A percentile compares a stretch with the other conserved stretches of the same genome.
phyloP scores from a whole-genome alignment of 2,797 vertebrate genomes.

The Crocidura indochinensis region DNA sequence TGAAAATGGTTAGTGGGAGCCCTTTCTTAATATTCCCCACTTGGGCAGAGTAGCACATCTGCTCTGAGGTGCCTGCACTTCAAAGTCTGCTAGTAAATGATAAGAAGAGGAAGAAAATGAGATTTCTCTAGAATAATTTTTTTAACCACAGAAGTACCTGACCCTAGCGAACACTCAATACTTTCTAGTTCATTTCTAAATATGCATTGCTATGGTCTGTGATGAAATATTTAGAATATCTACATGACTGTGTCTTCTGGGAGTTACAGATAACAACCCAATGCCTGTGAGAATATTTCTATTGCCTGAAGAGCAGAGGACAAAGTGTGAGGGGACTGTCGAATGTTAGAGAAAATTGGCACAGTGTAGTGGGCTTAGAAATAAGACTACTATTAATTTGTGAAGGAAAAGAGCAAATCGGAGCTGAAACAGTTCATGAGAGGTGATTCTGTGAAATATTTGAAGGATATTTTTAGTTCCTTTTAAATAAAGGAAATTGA shows the following conservation, averaged over 20 bases:
- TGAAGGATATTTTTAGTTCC: constrained; percentile 26
- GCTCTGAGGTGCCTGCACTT: constrained; percentile 37
- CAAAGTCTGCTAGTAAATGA: constrained; percentile 83
- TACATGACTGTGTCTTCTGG: constrained; percentile 69
- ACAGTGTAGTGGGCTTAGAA: constrained; percentile 66
- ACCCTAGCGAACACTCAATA: constrained; percentile 68
- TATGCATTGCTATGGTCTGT: constrained; percentile 40
- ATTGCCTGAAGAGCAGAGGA: constrained; percentile 75
- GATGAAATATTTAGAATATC: constrained; percentile 73
- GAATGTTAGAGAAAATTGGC: constrained; percentile 84
- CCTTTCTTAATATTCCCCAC: constrained; percentile 17
- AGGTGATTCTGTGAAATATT: constrained; percentile 58
- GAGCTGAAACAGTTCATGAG: constrained; percentile 16
- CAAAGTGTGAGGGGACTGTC: constrained; percentile 67
- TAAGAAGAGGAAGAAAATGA: constrained; percentile 77
- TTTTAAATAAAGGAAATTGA: constrained; percentile 67
- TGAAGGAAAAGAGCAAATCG: constrained; percentile 48
- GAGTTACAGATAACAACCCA: constrained; percentile 69
- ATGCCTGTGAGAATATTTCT: constrained; percentile 67
- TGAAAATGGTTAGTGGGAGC: constrained; percentile 28
- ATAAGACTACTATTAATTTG: constrained; percentile 67
- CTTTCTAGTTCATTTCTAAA: constrained; percentile 67
- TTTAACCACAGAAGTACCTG: constrained; percentile 72
- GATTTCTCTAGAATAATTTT: constrained; percentile 84
- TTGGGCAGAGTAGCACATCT: constrained; percentile 66